Evolutionary conservation across 1,140 invertebrate genomes (phyloP), one percentile per base, ranked within the genome.

Genomic region (Megathymus violae): DNA sequence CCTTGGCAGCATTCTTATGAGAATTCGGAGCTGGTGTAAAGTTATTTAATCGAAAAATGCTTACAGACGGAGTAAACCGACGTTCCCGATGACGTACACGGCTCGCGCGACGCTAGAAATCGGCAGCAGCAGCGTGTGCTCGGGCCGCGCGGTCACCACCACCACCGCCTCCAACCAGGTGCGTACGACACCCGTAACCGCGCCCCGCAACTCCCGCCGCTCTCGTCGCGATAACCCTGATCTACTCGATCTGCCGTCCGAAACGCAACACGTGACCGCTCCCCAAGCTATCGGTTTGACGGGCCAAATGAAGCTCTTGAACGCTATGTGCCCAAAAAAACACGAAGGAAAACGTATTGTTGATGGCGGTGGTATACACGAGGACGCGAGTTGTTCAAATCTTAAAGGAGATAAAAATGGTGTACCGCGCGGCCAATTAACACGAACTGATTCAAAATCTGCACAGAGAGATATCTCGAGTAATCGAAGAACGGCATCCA

Each of bases 41-140:
- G 10, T 34, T 9, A 56, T 67, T 46, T 52, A 50, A 50, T 9
- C 9, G 54, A 52, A 31, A 46, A 44, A 16, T 80, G 73, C 74
- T 69, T 69, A 46, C 78, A 89, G 88, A 69, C 72, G 85, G 73
- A 87, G 79, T 71, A 88, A 89, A 70, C 76, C 85, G 56, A 76
- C 75, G 75, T 85, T 87, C 72, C 88, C 91, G 67, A 80, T 91
- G 77, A 91, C 85, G 75, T 93, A 93, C 76, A 93, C 93, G 67
- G 92, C 93, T 62, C 91, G 92, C 63, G 91, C 93, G 11, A 93
- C 93, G 17, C 82, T 92, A 67, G 91, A 92, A 78, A 91, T 92
- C 64, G 88, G 87, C 72, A 87, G 85, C 76, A 80, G 86, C 76
- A 82, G 80, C 74, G 89, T 88, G 78, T 69, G 81, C 67, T 82